Evolutionary conservation across 2,113 vertebrate species (phyloP), one percentile per base, ranked within the genome.

Genomic region (Halcyon senegalensis): DNA sequence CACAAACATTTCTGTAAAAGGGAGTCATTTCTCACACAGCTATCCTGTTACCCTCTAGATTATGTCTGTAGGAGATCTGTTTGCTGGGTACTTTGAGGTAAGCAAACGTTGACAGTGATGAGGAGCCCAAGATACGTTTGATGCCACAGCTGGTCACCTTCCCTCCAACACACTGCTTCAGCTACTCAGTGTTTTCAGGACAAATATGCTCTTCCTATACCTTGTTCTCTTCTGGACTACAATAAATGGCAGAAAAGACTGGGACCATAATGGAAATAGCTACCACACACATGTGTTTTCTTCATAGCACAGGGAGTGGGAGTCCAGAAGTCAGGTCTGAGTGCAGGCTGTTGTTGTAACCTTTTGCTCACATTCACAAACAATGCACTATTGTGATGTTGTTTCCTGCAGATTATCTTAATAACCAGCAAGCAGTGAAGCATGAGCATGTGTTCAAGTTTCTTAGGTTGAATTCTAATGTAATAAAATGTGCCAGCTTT

Each of bases 331-430:
- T 78, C 66, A 90, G 81, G 50, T 20, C 58, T 56, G 39, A 20
- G 39, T 23, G 8, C 84, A 81, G 84, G 43, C 33, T 94, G 60
- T 51, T 77, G 41, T 70, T 74, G 60, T 84, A 90, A 80, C 84
- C 96, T 96, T 95, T 94, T 74, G 87, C 86, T 90, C 85, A 94
- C 94, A 94, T 90, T 93, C 56, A 76, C 55, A 92, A 91, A 84
- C 84, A 90, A 93, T 79, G 78, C 41, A 41, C 66, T 50, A 67
- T 93, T 95, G 96, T 96, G 78, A 10, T 85, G 80, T 66, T 89
- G 43, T 68, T 96, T 96, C 93, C 85, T 68, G 76, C 43, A 83
- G 83, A 77, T 91, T 88, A 81, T 67, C 44, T 53, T 88, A 80
- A 96, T 86, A 90, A 72, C 68, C 55, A 51, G 63, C 1, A 1